phyloP scores from a whole-genome alignment of 2,888 invertebrate genomes.

The Idaea straminata region DNA sequence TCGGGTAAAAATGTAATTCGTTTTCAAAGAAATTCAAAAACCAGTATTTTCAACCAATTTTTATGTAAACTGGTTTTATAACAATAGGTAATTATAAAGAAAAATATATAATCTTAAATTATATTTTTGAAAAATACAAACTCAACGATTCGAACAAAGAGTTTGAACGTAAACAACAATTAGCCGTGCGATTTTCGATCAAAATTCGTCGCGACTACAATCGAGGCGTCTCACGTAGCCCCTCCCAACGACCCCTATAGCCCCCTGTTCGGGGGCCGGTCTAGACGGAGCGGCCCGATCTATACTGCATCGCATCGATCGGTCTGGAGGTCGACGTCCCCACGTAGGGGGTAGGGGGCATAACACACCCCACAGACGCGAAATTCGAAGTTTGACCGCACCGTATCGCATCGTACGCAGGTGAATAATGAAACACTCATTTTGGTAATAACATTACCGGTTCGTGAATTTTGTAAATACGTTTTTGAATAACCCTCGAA shows the following conservation, averaged over 20 bases:
- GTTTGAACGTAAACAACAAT: slow-evolving; percentile 48
- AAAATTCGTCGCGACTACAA: slow-evolving; percentile 57
- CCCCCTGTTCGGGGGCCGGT: slow-evolving; percentile 41
- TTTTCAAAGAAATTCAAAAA: no score
- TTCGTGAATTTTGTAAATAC: no score
- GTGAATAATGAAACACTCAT: slow-evolving; percentile 33
- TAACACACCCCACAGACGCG: slow-evolving; percentile 53
- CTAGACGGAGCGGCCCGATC: slow-evolving; percentile 76
- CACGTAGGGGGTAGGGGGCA: slow-evolving; percentile 45
- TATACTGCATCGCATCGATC: slow-evolving; percentile 59
- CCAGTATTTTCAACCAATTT: no score
- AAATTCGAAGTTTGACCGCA: slow-evolving; percentile 53
- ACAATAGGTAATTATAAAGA: no score
- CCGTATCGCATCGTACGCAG: slow-evolving; percentile 51
- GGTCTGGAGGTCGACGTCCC: slow-evolving; percentile 47
- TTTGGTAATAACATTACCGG: background rate
- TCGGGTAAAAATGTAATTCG: no score
- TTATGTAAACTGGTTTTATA: no score
- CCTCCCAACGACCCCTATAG: slow-evolving; percentile 31
- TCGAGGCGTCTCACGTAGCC: slow-evolving; percentile 32
- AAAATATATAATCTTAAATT: background rate
- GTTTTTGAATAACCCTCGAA: no score
- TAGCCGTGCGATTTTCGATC: slow-evolving; percentile 38
- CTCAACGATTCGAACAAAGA: slow-evolving; percentile 5
- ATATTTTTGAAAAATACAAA: background rate